phyloP scores from a whole-genome alignment of 1,140 invertebrate genomes.

The Bombus balteatus region DNA sequence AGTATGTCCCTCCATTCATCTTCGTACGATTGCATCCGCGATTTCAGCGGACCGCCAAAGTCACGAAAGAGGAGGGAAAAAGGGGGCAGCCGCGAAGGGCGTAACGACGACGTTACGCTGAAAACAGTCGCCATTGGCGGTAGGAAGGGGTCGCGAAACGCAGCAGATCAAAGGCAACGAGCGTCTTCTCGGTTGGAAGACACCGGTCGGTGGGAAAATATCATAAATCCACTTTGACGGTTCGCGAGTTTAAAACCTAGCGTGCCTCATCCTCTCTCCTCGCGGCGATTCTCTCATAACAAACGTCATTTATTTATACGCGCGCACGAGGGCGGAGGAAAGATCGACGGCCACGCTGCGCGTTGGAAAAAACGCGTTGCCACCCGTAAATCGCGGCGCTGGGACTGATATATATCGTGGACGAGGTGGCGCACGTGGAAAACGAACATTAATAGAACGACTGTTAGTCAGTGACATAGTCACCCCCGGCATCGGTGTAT shows the following conservation, averaged over 20 bases:
- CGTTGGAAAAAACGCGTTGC: constrained; percentile 41
- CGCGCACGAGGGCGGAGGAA: constrained; percentile 27
- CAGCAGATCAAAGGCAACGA: constrained; percentile 71
- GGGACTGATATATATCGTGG: constrained; percentile 35
- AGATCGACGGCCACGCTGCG: constrained; percentile 59
- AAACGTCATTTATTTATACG: constrained; percentile 76
- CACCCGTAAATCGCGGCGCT: constrained; percentile 55
- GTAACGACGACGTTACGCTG: constrained; percentile 47
- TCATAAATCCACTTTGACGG: constrained; percentile 80
- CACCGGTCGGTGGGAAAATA: constrained; percentile 73
- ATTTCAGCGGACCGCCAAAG: not conserved
- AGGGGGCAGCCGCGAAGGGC: not conserved
- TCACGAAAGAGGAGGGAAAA: not conserved
- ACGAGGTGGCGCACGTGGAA: constrained; percentile 49
- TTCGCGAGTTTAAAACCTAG: constrained; percentile 69
- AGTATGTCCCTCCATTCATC: not conserved
- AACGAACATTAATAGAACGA: constrained; percentile 68
- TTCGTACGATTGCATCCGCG: not conserved
- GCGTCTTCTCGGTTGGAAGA: constrained; percentile 18
- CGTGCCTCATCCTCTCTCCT: constrained; percentile 65
- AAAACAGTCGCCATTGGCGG: constrained; percentile 59
- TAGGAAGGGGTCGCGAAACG: constrained; percentile 54
- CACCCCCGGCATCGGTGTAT: constrained; percentile 28
- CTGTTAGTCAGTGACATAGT: constrained; percentile 44
- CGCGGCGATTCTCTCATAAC: constrained; percentile 64